Evolutionary conservation across 2,888 invertebrate species (phyloP).

Genomic region (Physocephala rufipes): DNA sequence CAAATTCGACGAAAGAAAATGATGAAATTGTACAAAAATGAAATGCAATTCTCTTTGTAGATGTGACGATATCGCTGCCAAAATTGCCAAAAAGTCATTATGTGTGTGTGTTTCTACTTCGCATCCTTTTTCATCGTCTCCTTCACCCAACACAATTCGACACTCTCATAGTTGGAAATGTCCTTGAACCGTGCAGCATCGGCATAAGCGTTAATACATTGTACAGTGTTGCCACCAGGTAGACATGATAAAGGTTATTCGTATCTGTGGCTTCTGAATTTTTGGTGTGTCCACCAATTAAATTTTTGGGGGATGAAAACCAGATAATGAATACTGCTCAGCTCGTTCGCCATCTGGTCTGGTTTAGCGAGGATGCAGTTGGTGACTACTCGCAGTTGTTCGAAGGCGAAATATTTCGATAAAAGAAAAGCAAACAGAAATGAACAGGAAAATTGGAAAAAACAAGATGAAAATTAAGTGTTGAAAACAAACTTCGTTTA

Average conservation of each 20-base stretch:
- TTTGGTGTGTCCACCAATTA: no score
- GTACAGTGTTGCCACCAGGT: conserved; percentile 45
- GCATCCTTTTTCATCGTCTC: not conserved
- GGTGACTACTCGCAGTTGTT: not conserved
- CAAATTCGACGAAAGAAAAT: no score
- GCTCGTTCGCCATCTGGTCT: conserved; percentile 3
- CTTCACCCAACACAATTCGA: conserved; percentile 6
- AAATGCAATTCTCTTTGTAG: conserved; percentile 52
- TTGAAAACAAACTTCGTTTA: not conserved
- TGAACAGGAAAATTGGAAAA: not conserved
- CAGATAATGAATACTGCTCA: not conserved
- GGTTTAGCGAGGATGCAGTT: conserved; percentile 6
- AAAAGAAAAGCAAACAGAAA: not conserved
- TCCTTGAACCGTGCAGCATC: conserved; percentile 60
- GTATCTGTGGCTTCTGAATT: not conserved
- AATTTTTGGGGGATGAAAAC: not conserved
- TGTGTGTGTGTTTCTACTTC: not conserved
- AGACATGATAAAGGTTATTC: not conserved
- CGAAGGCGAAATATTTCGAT: not conserved
- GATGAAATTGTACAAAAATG: conserved; percentile 40
- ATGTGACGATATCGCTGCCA: conserved; percentile 44
- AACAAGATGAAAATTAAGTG: no score
- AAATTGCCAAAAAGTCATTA: no score
- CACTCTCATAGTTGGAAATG: conserved; percentile 45
- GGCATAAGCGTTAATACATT: conserved; percentile 54